These are phyloP conservation scores for Anser brachyrhynchus DNA, from an alignment of 2,113 vertebrate genomes.

Conservation along the genomic window DNA sequence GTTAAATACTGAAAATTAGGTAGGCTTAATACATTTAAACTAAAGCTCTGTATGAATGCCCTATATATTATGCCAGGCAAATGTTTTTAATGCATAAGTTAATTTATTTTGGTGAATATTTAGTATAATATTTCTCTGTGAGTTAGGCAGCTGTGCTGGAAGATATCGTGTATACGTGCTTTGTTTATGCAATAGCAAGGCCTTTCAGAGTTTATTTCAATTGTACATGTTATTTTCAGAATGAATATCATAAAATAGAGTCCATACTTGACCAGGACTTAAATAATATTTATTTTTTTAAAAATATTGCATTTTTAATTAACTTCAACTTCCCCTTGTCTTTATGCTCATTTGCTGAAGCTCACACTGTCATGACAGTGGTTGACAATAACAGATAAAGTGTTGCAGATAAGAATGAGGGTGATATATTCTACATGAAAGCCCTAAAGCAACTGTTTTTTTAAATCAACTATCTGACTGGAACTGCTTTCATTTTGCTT, in stretches of 20 bases:
- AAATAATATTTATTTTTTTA: slow-evolving; percentile 26
- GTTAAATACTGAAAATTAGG: background rate
- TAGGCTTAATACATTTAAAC: background rate
- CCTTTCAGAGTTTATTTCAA: slow-evolving; percentile 36
- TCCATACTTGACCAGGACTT: background rate
- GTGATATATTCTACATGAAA: slow-evolving; percentile 53
- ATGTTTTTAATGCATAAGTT: background rate
- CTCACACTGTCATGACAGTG: background rate
- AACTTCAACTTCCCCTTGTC: slow-evolving; percentile 13
- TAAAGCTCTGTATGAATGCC: background rate
- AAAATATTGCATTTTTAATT: slow-evolving; percentile 29
- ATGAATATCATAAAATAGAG: background rate
- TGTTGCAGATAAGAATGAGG: slow-evolving; percentile 36
- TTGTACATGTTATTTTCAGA: slow-evolving; percentile 41
- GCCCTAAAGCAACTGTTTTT: background rate
- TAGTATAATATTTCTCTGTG: background rate
- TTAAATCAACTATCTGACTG: slow-evolving; percentile 3
- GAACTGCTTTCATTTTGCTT: slow-evolving; percentile 32
- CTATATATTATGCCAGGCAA: background rate
- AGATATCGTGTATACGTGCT: background rate
- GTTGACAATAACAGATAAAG: slow-evolving; percentile 44
- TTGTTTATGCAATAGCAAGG: slow-evolving; percentile 12
- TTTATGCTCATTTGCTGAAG: slow-evolving; percentile 20
- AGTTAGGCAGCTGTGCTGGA: background rate
- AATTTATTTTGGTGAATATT: slow-evolving; percentile 30